These are phyloP conservation scores for Heteromormyrus szaboi DNA, from an alignment of 2,797 vertebrate genomes.

Conservation along the genomic window DNA sequence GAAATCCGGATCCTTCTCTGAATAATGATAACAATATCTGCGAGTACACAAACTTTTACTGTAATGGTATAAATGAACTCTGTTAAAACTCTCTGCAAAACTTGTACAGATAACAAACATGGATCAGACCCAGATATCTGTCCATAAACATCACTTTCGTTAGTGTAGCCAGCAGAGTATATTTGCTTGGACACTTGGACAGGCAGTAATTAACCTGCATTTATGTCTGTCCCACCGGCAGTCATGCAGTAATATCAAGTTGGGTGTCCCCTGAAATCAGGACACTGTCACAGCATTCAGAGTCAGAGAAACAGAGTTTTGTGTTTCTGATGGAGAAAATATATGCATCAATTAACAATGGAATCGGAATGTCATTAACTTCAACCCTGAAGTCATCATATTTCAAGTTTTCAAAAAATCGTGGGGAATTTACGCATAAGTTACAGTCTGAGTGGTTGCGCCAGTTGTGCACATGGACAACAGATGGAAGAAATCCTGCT, in stretches of 20 bases:
- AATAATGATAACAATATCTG: not conserved
- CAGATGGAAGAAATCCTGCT: not conserved
- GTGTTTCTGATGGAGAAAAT: not conserved
- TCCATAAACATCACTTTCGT: not conserved
- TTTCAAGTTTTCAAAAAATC: not conserved
- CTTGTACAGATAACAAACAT: not conserved
- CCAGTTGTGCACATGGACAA: constrained; percentile 2
- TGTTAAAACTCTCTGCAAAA: not conserved
- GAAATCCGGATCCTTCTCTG: not conserved
- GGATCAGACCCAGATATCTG: not conserved
- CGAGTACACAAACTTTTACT: not conserved
- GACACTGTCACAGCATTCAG: not conserved
- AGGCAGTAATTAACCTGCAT: not conserved
- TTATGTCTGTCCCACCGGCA: not conserved
- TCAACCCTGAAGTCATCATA: not conserved
- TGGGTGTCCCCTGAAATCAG: not conserved
- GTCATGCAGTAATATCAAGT: not conserved
- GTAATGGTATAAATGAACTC: not conserved
- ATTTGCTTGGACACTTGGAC: not conserved
- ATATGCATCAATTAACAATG: not conserved
- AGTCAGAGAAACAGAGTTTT: not conserved
- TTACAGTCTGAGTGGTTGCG: not conserved
- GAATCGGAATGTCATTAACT: not conserved
- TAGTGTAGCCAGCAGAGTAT: not conserved
- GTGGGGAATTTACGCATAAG: not conserved